Conservation (phyloP, 2,113 vertebrate species). For the Condylura cristata region DNA sequence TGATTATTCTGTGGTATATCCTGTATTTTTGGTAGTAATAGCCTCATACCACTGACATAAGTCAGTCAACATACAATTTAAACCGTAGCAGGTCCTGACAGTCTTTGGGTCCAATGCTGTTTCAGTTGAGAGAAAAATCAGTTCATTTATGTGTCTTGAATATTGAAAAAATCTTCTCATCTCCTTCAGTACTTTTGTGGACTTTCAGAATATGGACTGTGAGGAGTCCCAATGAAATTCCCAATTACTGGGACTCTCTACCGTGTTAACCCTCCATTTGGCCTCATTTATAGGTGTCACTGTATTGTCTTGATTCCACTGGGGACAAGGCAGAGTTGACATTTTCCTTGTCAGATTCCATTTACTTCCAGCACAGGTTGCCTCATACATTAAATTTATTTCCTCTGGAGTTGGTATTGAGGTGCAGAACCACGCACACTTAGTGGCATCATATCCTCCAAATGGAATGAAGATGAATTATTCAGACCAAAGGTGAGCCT, state of each 20-base stretch:
- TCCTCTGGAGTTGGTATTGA: background rate
- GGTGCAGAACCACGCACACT: background rate
- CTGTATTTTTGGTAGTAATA: background rate
- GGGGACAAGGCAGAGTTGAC: background rate
- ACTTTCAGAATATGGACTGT: background rate
- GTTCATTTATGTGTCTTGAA: background rate
- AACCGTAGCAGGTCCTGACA: background rate
- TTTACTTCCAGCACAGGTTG: slow-evolving; percentile 41
- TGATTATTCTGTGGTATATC: background rate
- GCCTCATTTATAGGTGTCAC: background rate
- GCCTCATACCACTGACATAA: background rate
- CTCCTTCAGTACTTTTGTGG: background rate
- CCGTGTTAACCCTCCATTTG: slow-evolving; percentile 6
- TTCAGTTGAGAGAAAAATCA: background rate
- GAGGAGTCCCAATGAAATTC: background rate
- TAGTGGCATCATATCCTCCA: background rate
- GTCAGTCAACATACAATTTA: background rate
- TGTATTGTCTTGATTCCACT: background rate
- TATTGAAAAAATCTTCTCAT: background rate
- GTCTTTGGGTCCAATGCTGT: background rate
- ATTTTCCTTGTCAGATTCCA: slow-evolving; percentile 53
- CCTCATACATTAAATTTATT: background rate
- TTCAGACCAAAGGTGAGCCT: background rate
- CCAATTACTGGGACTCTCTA: background rate
- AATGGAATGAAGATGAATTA: slow-evolving; percentile 8